phyloP scores from a whole-genome alignment of 2,797 vertebrate species.

The Anomalospiza imberbis region DNA sequence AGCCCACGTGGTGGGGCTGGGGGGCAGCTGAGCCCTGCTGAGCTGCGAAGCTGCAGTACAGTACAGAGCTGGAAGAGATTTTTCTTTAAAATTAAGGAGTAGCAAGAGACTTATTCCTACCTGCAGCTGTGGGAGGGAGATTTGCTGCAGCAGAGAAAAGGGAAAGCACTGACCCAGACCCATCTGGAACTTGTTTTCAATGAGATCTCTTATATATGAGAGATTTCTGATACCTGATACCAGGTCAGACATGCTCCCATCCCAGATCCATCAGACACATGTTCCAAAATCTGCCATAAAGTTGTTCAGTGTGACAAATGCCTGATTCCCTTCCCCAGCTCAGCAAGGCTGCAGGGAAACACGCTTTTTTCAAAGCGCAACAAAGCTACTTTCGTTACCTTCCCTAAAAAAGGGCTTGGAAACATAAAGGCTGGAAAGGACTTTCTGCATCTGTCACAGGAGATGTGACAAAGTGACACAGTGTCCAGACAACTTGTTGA shows the following conservation, averaged over 20 bases:
- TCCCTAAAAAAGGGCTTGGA: not conserved
- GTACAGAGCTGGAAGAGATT: not conserved
- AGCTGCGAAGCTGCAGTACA: rapidly evolving
- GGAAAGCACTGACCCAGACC: not conserved
- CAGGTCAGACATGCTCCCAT: not conserved
- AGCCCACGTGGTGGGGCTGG: not conserved
- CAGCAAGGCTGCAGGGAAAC: not conserved
- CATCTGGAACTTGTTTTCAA: not conserved
- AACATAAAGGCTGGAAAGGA: not conserved
- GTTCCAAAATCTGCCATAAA: not conserved
- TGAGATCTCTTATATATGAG: not conserved
- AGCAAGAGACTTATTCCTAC: not conserved
- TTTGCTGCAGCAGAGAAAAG: not conserved
- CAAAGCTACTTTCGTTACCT: not conserved
- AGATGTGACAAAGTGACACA: not conserved
- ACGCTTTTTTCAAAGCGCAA: not conserved
- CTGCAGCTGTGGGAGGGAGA: not conserved
- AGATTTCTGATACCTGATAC: not conserved
- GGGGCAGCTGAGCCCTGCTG: not conserved
- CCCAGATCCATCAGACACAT: not conserved
- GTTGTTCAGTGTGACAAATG: not conserved
- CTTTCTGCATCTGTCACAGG: not conserved
- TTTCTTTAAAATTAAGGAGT: not conserved
- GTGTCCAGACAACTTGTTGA: not conserved
- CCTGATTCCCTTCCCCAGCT: not conserved